Percentiles rank a stretch among this genome's conserved stretches.
phyloP scores from a whole-genome alignment of 2,888 invertebrate species.

The Synanthedon myopaeformis region DNA sequence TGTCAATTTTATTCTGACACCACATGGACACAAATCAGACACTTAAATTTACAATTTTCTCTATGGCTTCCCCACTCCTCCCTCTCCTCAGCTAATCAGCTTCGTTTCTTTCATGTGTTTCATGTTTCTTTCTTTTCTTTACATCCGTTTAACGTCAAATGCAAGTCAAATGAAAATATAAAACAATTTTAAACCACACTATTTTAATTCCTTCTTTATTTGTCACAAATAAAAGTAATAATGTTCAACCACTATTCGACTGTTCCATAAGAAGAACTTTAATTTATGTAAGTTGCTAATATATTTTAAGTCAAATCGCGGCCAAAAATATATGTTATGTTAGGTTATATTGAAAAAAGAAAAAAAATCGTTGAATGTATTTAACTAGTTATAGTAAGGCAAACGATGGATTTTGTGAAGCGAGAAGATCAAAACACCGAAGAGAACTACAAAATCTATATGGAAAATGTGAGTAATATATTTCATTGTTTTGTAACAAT shows the following conservation, averaged over 20 bases:
- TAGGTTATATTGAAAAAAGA: constrained; percentile 47
- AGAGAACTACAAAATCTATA: constrained; percentile 48
- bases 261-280: constrained; percentile 3
- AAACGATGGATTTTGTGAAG: constrained; percentile 57
- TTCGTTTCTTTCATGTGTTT: too few relatives aligned
- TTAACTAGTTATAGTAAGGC: neutral
- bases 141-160: constrained; percentile 28
- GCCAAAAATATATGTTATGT: constrained; percentile 15
- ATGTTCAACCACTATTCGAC: too few relatives aligned
- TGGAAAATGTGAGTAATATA: constrained; percentile 45
- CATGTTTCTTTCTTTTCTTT: too few relatives aligned
- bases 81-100: too few relatives aligned
- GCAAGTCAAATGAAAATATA: constrained; percentile 32
- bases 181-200: constrained; percentile 12
- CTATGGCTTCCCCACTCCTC: too few relatives aligned
- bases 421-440: constrained; percentile 50
- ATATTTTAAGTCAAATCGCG: constrained; percentile 19
- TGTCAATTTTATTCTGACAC: too few relatives aligned
- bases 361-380: constrained; percentile 4
- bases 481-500: constrained; percentile 1
- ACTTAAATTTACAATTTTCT: too few relatives aligned
- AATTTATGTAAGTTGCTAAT: constrained; percentile 13
- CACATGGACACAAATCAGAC: too few relatives aligned
- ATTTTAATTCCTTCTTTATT: neutral
- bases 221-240: constrained; percentile 1